A percentile compares a stretch with the other conserved stretches of the same genome.
Conservation (phyloP, 2,113 vertebrate genomes). For the Silurus asotus region DNA sequence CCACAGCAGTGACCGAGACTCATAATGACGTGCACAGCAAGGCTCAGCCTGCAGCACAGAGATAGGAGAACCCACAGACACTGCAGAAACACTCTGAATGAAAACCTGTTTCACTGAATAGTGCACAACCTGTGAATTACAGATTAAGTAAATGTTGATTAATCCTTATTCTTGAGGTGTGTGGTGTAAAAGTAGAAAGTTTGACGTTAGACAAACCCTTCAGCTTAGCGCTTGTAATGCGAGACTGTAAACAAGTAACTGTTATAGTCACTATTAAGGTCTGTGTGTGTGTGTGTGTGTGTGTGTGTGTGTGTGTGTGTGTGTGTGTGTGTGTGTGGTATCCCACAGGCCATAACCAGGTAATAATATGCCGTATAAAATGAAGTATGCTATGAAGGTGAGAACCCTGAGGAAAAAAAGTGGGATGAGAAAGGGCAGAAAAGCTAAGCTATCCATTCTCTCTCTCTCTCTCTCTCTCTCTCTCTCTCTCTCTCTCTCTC, state of each 20-base stretch:
- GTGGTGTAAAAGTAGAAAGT: slow-evolving; percentile 18
- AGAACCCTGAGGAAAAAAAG: neutral
- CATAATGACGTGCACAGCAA: slow-evolving; percentile 23
- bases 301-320: slow-evolving; percentile 7
- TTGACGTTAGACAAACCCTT: slow-evolving; percentile 35
- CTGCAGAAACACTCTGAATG: neutral
- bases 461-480: too few relatives aligned
- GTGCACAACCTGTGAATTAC: neutral
- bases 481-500: too few relatives aligned
- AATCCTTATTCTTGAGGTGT: neutral
- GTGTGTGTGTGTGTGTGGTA: slow-evolving; percentile 17
- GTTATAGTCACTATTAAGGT: neutral
- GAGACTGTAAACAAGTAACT: slow-evolving; percentile 19
- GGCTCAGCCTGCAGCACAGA: slow-evolving; percentile 22
- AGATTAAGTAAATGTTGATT: neutral
- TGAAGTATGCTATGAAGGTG: slow-evolving; percentile 19
- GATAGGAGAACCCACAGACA: neutral
- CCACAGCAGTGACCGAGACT: neutral
- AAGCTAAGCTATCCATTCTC: neutral
- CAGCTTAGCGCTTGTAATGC: slow-evolving; percentile 2
- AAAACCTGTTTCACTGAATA: neutral
- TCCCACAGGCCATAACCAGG: slow-evolving; percentile 25
- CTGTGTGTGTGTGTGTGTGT: slow-evolving; percentile 18
- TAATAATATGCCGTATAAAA: slow-evolving; percentile 30
- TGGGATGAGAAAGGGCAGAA: neutral